A percentile compares a stretch with the other conserved stretches of the same genome.
phyloP scores from a whole-genome alignment of 2,888 invertebrate species.

The Hypolimnas misippus region DNA sequence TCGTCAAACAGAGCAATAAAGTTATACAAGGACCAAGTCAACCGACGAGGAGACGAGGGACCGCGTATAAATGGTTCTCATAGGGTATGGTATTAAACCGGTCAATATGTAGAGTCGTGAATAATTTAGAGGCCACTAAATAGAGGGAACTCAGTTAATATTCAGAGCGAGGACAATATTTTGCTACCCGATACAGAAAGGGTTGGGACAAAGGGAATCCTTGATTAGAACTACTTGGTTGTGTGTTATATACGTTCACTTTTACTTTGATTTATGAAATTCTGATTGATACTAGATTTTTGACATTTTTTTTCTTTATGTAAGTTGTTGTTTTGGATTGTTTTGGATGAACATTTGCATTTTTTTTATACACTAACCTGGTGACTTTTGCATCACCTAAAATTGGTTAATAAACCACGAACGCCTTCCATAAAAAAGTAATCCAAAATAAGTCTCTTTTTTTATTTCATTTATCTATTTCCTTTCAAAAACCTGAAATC shows the following conservation, averaged over 20 bases:
- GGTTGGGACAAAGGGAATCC: conserved; percentile 63
- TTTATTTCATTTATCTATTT: no score
- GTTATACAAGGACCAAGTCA: conserved; percentile 16
- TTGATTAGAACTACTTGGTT: conserved; percentile 57
- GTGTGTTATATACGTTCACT: conserved; percentile 11
- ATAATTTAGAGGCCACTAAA: conserved; percentile 76
- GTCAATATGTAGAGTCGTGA: conserved; percentile 71
- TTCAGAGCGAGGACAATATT: conserved; percentile 75
- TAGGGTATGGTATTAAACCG: conserved; percentile 61
- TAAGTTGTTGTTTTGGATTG: no score
- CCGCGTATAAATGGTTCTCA: conserved; percentile 45
- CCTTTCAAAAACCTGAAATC: no score
- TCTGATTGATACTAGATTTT: not conserved
- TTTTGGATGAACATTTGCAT: no score
- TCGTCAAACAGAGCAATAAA: conserved; percentile 7
- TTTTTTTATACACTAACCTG: no score
- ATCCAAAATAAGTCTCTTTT: no score
- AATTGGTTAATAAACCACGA: no score
- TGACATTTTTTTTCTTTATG: no score
- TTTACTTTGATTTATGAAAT: conserved; percentile 10
- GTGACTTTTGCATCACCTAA: no score
- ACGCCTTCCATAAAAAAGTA: no score
- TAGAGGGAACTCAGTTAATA: conserved; percentile 73
- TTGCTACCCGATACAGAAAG: conserved; percentile 62
- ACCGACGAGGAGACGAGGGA: conserved; percentile 17